Base-by-base conservation (phyloP, 2,113 vertebrate genomes). In the Bubo blakistoni region DNA sequence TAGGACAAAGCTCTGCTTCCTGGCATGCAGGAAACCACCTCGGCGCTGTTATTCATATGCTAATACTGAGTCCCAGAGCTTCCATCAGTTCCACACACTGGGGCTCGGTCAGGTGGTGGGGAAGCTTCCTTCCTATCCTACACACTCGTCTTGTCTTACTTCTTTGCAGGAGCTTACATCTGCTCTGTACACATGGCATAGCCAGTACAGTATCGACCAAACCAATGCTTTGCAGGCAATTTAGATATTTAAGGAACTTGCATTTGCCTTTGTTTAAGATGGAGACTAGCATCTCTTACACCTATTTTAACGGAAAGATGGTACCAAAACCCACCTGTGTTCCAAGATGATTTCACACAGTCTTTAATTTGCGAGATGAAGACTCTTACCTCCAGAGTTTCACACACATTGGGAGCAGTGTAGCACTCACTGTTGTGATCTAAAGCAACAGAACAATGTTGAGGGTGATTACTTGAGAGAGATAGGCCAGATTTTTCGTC, bases 1-100 rank as follows among this genome's bases (percentile, higher is more conserved):
- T 1, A 86, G 69, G 46, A 58, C 63, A 51, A 61, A 86, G 59
- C 51, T 83, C 76, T 91, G 42, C 38, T 94, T 84, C 83, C 86
- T 92, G 86, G 46, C 70, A 29, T 26, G 67, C 32, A 82, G 90
- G 79, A 93, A 95, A 40, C 52, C 81, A 72, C 67, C 79, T 90
- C 74, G 57, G 29, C 1, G 0, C 49, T 63, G 52, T 76, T 85
- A 86, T 17, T 88, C 40, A 40, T 17, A 77, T 49, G 46, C 54
- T 22, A 77, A 66, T 14, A 13, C 34, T 77, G 0, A 0, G 40
- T n/a, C 40, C 46, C 80, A 69, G 36, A 47, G 32, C 26, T 88
- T 70, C 77, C 0, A 0, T 78, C 51, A 7, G 55, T 42, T 47
- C 38, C 52, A 67, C n/a, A 13, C 13, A 6, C 25, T 3, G 3